Percentiles rank a stretch among this genome's conserved stretches.
These are phyloP conservation scores for Selenia dentaria DNA, from an alignment of 2,888 invertebrate genomes.

Conservation along the genomic window DNA sequence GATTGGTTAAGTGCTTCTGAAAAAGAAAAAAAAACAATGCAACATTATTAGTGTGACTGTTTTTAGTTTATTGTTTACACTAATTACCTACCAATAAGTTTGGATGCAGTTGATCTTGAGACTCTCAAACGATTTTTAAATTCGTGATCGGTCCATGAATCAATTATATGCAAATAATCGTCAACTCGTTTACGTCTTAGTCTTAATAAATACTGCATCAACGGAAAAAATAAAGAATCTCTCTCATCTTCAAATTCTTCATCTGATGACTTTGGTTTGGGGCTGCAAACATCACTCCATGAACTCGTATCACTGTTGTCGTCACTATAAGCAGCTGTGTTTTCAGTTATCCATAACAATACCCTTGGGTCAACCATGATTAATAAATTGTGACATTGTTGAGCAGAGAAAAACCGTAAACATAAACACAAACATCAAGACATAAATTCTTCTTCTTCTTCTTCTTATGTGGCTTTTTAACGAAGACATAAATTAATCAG, in stretches of 20 bases:
- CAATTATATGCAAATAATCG: constrained; percentile 62
- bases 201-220: constrained; percentile 61
- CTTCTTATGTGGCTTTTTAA: too few relatives aligned
- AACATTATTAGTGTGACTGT: too few relatives aligned
- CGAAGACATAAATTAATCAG: too few relatives aligned
- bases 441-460: too few relatives aligned
- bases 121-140: constrained; percentile 60
- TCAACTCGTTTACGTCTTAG: constrained; percentile 55
- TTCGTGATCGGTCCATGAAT: constrained; percentile 62
- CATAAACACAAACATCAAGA: too few relatives aligned
- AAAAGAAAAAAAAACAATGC: constrained; percentile 34
- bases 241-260: constrained; percentile 36
- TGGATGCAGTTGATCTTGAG: constrained; percentile 54
- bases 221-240: constrained; percentile 53
- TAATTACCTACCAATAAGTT: constrained; percentile 52
- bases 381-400: too few relatives aligned
- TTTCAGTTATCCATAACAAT: constrained; percentile 47
- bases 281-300: constrained; percentile 50
- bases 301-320: constrained; percentile 54
- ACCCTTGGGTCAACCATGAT: constrained; percentile 46
- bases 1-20: constrained; percentile 65
- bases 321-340: constrained; percentile 40
- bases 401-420: too few relatives aligned
- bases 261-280: constrained; percentile 8
- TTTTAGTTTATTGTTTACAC: too few relatives aligned